Conservation (phyloP, 2,888 invertebrate species). For the Campaea margaritaria region DNA sequence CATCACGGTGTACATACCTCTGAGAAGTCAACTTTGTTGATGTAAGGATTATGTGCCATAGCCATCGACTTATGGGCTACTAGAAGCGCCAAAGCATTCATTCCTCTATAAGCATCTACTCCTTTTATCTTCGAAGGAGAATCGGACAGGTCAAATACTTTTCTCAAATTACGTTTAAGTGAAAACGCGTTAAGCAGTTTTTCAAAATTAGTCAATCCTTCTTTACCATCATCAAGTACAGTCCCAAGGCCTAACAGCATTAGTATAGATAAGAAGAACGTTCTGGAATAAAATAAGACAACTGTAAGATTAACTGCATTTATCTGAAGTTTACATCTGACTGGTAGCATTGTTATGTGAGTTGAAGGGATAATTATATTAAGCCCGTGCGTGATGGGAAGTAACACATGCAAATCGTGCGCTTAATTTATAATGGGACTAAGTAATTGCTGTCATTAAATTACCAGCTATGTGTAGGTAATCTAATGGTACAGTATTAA, state of each 20-base stretch:
- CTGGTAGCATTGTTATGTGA: neutral
- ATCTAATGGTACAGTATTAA: slow-evolving; percentile 31
- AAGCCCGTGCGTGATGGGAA: slow-evolving; percentile 26
- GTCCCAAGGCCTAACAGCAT: slow-evolving; percentile 74
- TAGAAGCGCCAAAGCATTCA: slow-evolving; percentile 83
- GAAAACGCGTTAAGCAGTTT: slow-evolving; percentile 82
- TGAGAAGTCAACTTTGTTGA: slow-evolving; percentile 83
- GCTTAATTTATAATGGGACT: slow-evolving; percentile 33
- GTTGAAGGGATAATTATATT: slow-evolving; percentile 12
- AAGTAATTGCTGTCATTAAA: slow-evolving; percentile 44
- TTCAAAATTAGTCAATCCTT: slow-evolving; percentile 76
- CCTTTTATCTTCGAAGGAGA: slow-evolving; percentile 73
- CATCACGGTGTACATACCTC: slow-evolving; percentile 64
- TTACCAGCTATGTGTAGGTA: slow-evolving; percentile 30
- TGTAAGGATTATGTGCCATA: slow-evolving; percentile 84
- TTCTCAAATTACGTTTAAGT: slow-evolving; percentile 75
- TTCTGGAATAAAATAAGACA: slow-evolving; percentile 62
- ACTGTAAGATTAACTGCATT: no score
- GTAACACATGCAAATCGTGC: slow-evolving; percentile 40
- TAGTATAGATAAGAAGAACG: slow-evolving; percentile 74
- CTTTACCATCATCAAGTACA: slow-evolving; percentile 73
- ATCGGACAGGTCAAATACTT: slow-evolving; percentile 73
- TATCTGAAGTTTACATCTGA: neutral
- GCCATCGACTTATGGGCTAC: slow-evolving; percentile 86
- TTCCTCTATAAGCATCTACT: slow-evolving; percentile 81